Base-by-base conservation (phyloP, 2,113 vertebrate species). In the Nematolebias whitei region DNA sequence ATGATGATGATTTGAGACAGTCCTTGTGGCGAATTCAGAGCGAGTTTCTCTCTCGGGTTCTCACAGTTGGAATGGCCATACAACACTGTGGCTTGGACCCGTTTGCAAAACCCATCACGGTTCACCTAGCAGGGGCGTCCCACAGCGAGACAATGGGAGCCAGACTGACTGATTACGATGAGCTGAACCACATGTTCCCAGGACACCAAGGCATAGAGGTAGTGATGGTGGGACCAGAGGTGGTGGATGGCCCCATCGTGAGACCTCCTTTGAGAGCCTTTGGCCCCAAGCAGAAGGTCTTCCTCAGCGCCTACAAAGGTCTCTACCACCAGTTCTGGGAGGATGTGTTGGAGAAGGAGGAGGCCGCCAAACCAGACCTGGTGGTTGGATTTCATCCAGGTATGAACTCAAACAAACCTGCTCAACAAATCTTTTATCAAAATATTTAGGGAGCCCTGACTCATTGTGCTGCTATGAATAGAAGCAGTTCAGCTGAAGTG, bases 261-360 rank as follows among this genome's bases (percentile, higher is more conserved):
- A 93, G 95, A 60, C 93, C 92, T 8, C 93, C 96, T 0, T 87
- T 96, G 59, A 82, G 66, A 12, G 86, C 68, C 0, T 89, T 90
- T 0, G 92, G 92, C 0, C 93, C 95, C 54, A 86, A 2, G 29
- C 89, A 93, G 48, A 92, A 2, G 14, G 80, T 97, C 76, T 95
- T 93, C 69, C 93, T 99, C 84, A 98, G 95, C 48, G 91, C 94
- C 79, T 92, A 95, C 76, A 97, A 93, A 74, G 93, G 92, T 29
- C 94, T 98, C 20, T 99, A 99, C 78, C 97, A 99, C 0, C 91
- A 96, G 79, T 98, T 98, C 89, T 99, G 96, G 96, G 98, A 99
- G 74, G 93, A 95, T 0, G 53, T 95, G 0, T 88, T 99, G 82
- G 96, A 97, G 85, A 95, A 85, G 43, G 88, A 92, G 50, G 84